phyloP scores from a whole-genome alignment of 1,140 invertebrate species.

The Tetramorium simillimum region DNA sequence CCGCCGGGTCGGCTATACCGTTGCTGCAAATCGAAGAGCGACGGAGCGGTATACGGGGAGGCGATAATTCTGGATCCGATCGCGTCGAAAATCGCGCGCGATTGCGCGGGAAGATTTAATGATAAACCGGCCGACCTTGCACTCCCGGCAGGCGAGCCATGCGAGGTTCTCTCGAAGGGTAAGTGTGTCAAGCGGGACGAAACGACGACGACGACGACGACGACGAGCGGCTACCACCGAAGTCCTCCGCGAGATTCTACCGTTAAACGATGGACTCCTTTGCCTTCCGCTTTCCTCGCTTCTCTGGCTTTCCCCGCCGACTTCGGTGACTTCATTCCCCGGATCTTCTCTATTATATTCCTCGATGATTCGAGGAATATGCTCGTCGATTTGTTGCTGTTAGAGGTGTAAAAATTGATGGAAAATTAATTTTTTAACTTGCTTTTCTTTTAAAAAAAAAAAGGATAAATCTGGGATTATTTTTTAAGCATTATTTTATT shows the following conservation, averaged over 20 bases:
- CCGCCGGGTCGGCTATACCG: constrained; percentile 3
- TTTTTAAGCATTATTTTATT: no score
- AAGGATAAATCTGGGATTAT: no score
- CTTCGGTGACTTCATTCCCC: constrained; percentile 29
- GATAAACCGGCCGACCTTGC: constrained; percentile 71
- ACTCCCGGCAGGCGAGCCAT: constrained; percentile 69
- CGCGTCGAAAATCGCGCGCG: constrained; percentile 14
- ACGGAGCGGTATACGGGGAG: background rate
- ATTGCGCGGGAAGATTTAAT: constrained; percentile 65
- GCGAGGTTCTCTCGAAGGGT: constrained; percentile 57
- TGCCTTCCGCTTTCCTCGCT: constrained; percentile 70
- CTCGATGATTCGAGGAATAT: background rate
- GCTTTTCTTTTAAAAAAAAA: background rate
- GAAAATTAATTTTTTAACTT: background rate
- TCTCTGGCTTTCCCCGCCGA: constrained; percentile 61
- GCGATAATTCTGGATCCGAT: background rate
- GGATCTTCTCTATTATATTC: constrained; percentile 19
- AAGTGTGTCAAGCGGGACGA: constrained; percentile 76
- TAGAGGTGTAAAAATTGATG: background rate
- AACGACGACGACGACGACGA: constrained; percentile 49
- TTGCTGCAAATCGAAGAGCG: constrained; percentile 33
- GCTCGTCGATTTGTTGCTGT: background rate
- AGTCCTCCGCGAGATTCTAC: constrained; percentile 72
- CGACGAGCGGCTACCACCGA: constrained; percentile 56
- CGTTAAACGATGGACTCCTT: constrained; percentile 75